Base-by-base conservation (phyloP, 2,888 invertebrate genomes). In the Campoplex capitator region DNA sequence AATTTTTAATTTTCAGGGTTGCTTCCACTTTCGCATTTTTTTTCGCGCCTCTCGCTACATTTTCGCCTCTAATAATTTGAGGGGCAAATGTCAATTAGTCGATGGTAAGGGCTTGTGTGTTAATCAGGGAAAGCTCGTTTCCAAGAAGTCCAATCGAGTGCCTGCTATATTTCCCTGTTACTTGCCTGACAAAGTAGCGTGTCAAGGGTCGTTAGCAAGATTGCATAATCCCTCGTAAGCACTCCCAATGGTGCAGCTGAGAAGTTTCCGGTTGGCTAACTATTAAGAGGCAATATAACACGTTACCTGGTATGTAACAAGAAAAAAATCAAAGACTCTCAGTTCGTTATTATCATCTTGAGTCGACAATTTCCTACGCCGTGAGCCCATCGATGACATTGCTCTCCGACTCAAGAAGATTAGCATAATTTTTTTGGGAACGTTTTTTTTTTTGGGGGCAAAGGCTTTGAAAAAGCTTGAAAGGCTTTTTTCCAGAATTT, bases 201-300 rank as follows among this genome's bases (percentile, higher is more conserved):
- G 88, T 89, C 89, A 88, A 87, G 89, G 88, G 88, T 91, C 91
- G 90, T 92, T 91, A 91, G 88, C 82, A 77, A 90, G 90, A 91
- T 91, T 91, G 87, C 85, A 86, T 89, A 89, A 91, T 91, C 90
- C 88, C 87, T 88, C 82, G 81, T 70, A 84, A 91, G 88, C 86
- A 87, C 83, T 81, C 90, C 88, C 88, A 56, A 78, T 87, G 89
- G 89, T 89, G 79, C 81, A 81, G 80, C 79, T 51, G 48, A 82
- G 77, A 78, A 73, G 68, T 85, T 73, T 82, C 77, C 74, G 73
- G 73, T 77, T 82, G 58, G 77, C 45, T 56, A 78, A 85, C 70
- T 76, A 65, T 81, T 73, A 81, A 85, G 81, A 76, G 81, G 73
- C 65, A 78, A 56, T 23, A 35, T 62, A 80, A 68, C 79, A 54